These are phyloP conservation scores for Plebejus argus DNA, from an alignment of 2,888 invertebrate species.

Conservation along the genomic window DNA sequence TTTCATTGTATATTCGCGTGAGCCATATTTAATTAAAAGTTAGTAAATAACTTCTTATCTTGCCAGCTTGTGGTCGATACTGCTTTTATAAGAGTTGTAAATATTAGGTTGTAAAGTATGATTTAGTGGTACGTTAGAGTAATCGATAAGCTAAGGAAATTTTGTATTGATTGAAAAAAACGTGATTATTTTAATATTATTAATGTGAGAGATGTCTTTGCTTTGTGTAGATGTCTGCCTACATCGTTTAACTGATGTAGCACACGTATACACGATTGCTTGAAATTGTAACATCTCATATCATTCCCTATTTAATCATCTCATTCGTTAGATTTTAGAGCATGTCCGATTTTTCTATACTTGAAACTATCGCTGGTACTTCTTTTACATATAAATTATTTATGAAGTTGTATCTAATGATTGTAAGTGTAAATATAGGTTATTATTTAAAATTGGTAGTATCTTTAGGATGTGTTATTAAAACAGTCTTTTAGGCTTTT, in stretches of 20 bases:
- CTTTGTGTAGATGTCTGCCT: slow-evolving; percentile 75
- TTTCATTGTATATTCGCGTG: slow-evolving; percentile 45
- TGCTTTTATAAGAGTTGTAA: slow-evolving; percentile 73
- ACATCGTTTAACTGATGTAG: slow-evolving; percentile 75
- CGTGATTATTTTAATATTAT: slow-evolving; percentile 18
- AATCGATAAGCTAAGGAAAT: slow-evolving; percentile 24
- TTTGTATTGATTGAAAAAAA: slow-evolving; percentile 24
- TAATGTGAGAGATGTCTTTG: slow-evolving; percentile 34
- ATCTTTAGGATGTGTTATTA: slow-evolving; percentile 53
- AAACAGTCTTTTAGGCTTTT: slow-evolving; percentile 39
- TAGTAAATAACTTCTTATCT: slow-evolving; percentile 76
- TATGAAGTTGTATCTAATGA: slow-evolving; percentile 58
- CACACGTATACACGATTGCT: slow-evolving; percentile 76
- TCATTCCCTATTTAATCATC: slow-evolving; percentile 12
- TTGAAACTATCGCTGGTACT: slow-evolving; percentile 12
- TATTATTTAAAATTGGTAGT: slow-evolving; percentile 77
- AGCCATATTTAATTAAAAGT: slow-evolving; percentile 74
- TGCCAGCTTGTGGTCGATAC: slow-evolving; percentile 78
- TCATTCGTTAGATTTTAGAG: slow-evolving; percentile 3
- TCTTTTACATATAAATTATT: slow-evolving; percentile 54
- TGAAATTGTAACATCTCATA: slow-evolving; percentile 32
- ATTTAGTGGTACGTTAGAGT: slow-evolving; percentile 47
- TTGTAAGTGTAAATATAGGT: slow-evolving; percentile 75
- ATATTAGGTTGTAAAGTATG: slow-evolving; percentile 53
- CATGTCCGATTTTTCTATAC: slow-evolving; percentile 17